These are phyloP conservation scores for Schizothorax lantsangensis DNA, from an alignment of 2,797 vertebrate genomes.

Conservation along the genomic window DNA sequence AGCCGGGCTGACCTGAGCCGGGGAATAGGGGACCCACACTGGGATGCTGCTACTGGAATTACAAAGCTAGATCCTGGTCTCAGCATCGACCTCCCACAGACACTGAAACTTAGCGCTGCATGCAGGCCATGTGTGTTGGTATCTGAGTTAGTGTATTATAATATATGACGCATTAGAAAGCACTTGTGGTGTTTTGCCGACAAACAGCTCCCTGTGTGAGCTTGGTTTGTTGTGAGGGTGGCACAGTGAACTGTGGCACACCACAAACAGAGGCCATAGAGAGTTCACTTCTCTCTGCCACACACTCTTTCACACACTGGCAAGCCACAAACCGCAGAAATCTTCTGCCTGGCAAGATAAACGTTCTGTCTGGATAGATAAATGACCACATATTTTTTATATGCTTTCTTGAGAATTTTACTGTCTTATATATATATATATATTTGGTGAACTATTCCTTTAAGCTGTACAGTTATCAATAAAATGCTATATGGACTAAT, in stretches of 20 bases:
- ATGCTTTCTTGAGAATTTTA: not conserved
- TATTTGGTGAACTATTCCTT: not conserved
- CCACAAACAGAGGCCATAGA: slow-evolving; percentile 44
- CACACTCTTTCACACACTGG: slow-evolving; percentile 36
- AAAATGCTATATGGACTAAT: not conserved
- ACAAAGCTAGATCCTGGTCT: slow-evolving; percentile 4
- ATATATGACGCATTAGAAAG: not conserved
- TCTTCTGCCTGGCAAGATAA: slow-evolving; percentile 17
- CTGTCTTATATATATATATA: not conserved
- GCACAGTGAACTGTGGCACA: slow-evolving; percentile 54
- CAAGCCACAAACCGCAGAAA: slow-evolving; percentile 55
- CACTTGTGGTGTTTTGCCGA: slow-evolving; percentile 17
- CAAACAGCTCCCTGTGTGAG: not conserved
- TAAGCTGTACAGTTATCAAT: not conserved
- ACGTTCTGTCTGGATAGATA: not conserved
- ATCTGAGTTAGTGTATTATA: not conserved
- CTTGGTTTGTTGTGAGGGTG: slow-evolving; percentile 30
- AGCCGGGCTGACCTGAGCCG: not conserved
- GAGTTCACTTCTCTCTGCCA: slow-evolving; percentile 56
- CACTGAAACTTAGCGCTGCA: not conserved
- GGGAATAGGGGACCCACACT: slow-evolving; percentile 1
- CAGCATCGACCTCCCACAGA: not conserved
- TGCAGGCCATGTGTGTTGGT: not conserved
- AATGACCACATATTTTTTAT: not conserved
- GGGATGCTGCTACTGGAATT: not conserved